phyloP scores from a whole-genome alignment of 2,888 invertebrate genomes.

The Auanema sp. region DNA sequence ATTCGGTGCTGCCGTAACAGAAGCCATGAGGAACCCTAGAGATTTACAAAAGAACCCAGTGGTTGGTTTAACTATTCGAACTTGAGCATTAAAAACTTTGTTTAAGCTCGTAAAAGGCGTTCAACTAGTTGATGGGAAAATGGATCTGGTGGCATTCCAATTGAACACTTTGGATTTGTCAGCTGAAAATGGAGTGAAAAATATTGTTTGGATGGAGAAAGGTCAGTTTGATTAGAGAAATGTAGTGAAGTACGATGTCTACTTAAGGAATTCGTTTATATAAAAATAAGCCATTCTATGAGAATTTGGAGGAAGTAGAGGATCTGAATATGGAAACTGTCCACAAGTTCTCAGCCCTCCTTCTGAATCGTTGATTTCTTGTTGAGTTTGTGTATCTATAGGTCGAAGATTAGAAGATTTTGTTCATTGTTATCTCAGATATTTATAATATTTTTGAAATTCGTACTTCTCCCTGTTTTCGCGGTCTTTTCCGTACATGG shows the following conservation, averaged over 20 bases:
- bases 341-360: constrained; percentile 47
- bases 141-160: constrained; percentile 60
- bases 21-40: constrained; percentile 38
- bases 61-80: constrained; percentile 17
- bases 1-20: constrained; percentile 58
- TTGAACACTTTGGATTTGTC: constrained; percentile 66
- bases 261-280: constrained; percentile 52
- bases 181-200: constrained; percentile 46
- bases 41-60: constrained; percentile 38
- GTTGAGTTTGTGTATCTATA: too few species aligned
- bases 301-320: constrained; percentile 50
- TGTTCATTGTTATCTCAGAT: too few species aligned
- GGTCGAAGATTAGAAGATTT: too few species aligned
- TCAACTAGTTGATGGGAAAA: constrained; percentile 55
- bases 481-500: too few species aligned
- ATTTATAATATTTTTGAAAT: too few species aligned
- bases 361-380: constrained; percentile 13
- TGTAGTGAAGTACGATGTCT: not conserved
- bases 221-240: constrained; percentile 26
- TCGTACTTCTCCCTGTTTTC: too few species aligned
- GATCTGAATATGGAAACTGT: constrained; percentile 57
- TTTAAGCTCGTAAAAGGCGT: constrained; percentile 52
- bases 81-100: not conserved
- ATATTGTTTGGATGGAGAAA: constrained; percentile 60
- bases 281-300: constrained; percentile 53